Base-by-base conservation (phyloP, 2,888 invertebrate genomes). In the Thymelicus lineola region DNA sequence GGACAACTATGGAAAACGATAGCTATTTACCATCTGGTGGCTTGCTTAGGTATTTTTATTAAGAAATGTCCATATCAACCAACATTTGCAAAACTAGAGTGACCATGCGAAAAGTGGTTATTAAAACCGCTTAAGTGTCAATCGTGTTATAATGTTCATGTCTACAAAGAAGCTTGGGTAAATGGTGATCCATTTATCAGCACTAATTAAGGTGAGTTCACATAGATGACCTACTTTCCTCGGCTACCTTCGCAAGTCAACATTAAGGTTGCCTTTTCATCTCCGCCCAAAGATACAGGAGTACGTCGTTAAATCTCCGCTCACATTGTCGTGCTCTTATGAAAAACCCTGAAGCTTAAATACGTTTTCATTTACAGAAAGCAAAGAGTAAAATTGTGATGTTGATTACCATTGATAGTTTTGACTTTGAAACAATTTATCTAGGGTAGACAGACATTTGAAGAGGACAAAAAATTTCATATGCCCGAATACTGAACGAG, bases 171-270 rank as follows among this genome's bases (percentile, higher is more conserved):
- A 28, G 10, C 20, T 10, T 28, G 14, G 6, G 28, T 28, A 14
- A 20, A 55, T 6, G 48, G 48, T 17, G 17, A 50, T 17, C 48
- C 38, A 38, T 67, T 61, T 53, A 45, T 67, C 67, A 67, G 15
- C 67, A 45, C 53, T 61, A 67, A 67, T 67, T 67, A 66, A 66
- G 66, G 66, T 59, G 61, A 67, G 61, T 67, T 67, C 66, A 67
- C 61, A 67, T 36, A 63, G 61, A 61, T 35, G 67, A 67, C 67
- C 67, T 38, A 67, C 60, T 67, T 66, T 59, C 28, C 17, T 17
- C 20, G 55, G 38, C 63, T 50, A 53, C 50, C 45, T 66, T n/a
- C 67, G 46, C 55, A 61, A 67, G 67, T 67, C 61, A 50, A 61
- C 67, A 55, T 67, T 55, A 67, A 53, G 53, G 67, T 28, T 28